A percentile compares a stretch with the other conserved stretches of the same genome.
phyloP scores from a whole-genome alignment of 1,140 invertebrate species.

The Rhynchophorus ferrugineus region DNA sequence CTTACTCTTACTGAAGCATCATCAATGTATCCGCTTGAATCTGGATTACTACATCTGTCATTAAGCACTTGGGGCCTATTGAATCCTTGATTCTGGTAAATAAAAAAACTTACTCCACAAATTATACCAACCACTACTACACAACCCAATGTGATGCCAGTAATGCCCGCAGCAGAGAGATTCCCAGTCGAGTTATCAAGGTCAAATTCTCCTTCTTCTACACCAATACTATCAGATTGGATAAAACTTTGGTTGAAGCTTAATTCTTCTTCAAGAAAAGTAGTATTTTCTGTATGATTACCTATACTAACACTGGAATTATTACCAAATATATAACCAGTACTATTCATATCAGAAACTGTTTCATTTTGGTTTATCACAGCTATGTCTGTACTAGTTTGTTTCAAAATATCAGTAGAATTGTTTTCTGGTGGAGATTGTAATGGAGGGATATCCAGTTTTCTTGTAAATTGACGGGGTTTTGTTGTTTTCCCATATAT shows the following conservation, averaged over 20 bases:
- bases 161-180: slow-evolving; percentile 61
- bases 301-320: slow-evolving; percentile 28
- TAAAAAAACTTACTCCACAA: slow-evolving; percentile 62
- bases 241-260: slow-evolving; percentile 28
- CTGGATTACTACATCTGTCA: slow-evolving; percentile 75
- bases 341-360: slow-evolving; percentile 6
- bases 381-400: slow-evolving; percentile 24
- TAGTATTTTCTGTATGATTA: slow-evolving; percentile 31
- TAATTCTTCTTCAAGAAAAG: slow-evolving; percentile 26
- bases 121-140: slow-evolving; percentile 57
- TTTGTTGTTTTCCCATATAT: slow-evolving; percentile 8
- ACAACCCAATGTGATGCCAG: slow-evolving; percentile 62
- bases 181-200: slow-evolving; percentile 21
- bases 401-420: slow-evolving; percentile 4
- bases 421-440: slow-evolving; percentile 9
- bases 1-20: slow-evolving; percentile 80
- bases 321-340: slow-evolving; percentile 9
- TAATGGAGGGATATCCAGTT: slow-evolving; percentile 7
- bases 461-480: slow-evolving; percentile 8
- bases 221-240: slow-evolving; percentile 21
- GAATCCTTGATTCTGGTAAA: slow-evolving; percentile 66
- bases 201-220: slow-evolving; percentile 15
- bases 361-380: slow-evolving; percentile 32
- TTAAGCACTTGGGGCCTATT: slow-evolving; percentile 75
- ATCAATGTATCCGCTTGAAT: slow-evolving; percentile 81